Base-by-base conservation (phyloP, 2,113 vertebrate genomes). In the Lampris incognitus region DNA sequence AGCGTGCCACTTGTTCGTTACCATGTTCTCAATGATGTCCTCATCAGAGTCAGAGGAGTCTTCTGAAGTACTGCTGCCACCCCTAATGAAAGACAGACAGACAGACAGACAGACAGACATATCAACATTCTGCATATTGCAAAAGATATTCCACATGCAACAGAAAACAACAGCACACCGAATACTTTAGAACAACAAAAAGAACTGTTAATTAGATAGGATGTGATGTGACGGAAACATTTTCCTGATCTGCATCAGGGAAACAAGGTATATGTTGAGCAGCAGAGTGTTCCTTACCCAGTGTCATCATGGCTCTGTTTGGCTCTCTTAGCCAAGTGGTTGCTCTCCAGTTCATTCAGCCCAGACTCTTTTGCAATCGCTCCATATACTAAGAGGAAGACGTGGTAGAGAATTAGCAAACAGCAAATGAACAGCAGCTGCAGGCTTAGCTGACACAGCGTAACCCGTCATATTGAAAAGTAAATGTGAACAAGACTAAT, bases 321-420 rank as follows among this genome's bases (percentile, higher is more conserved):
- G 70, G 95, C 92, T 93, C 93, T 95, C 94, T 98, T 99, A 46
- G 95, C 90, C 84, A 96, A 65, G 72, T 97, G 96, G 73, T 93
- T 93, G 84, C 87, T 92, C 83, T 99, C 97, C 81, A 96, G 80
- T 38, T 64, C 72, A 39, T 83, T 85, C 24, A 95, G 63, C n/a
- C 87, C 94, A 48, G 93, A 92, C 52, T 97, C 96, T 70, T 79
- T 92, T 51, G 88, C 92, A 74, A 98, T 92, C 44, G 92, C 84
- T 38, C 69, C 94, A 83, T 98, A 95, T 5, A 95, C 98, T 99
- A 70, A 9, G 87, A 80, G 44, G 52, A 1, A 38, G 3, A 78
- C 24, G 55, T 0, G 10, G 24, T 24, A 24, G 24, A 24, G 24
- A 0, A 24, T 24, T 24, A 24, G 24, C 24, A 24, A 39, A 36